These are phyloP conservation scores for Montipora capitata DNA, from an alignment of 92 coral and sea anemone genomes.

Conservation along the genomic window DNA sequence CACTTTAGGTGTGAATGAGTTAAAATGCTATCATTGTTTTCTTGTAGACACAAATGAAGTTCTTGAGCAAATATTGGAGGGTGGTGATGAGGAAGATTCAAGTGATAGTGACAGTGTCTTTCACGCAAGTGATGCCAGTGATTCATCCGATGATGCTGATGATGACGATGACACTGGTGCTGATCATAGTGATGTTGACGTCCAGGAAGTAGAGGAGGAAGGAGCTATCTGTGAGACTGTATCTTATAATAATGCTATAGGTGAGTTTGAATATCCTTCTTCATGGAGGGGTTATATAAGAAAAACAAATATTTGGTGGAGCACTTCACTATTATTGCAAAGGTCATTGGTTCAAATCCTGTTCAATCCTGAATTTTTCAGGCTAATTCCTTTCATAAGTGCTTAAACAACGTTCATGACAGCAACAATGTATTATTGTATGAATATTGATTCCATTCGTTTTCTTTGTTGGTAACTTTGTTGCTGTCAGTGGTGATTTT, in stretches of 20 bases:
- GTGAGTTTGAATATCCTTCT: background rate
- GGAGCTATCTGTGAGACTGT: conserved; percentile 19
- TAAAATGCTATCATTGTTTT: background rate
- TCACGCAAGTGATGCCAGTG: conserved; percentile 31
- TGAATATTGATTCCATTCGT: too few relatives aligned
- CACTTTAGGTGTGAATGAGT: too few relatives aligned
- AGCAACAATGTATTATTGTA: too few relatives aligned
- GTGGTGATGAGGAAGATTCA: conserved; percentile 52
- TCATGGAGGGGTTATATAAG: too few relatives aligned
- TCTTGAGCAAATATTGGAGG: conserved; percentile 66
- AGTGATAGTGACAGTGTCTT: conserved; percentile 59
- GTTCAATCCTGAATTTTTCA: too few relatives aligned
- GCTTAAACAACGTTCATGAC: too few relatives aligned
- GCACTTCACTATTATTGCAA: too few relatives aligned
- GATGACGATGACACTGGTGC: conserved; percentile 34
- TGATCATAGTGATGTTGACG: conserved; percentile 21
- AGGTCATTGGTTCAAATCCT: too few relatives aligned
- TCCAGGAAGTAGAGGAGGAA: conserved; percentile 41
- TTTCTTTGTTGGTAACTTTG: too few relatives aligned
- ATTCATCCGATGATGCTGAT: conserved; percentile 43
- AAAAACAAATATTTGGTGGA: too few relatives aligned
- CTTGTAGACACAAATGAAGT: conserved; percentile 77
- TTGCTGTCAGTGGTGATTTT: too few relatives aligned
- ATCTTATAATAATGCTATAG: background rate
- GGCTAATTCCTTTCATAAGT: background rate